Conservation (phyloP, 2,888 invertebrate species). For the Himalopsyche tibetana region DNA sequence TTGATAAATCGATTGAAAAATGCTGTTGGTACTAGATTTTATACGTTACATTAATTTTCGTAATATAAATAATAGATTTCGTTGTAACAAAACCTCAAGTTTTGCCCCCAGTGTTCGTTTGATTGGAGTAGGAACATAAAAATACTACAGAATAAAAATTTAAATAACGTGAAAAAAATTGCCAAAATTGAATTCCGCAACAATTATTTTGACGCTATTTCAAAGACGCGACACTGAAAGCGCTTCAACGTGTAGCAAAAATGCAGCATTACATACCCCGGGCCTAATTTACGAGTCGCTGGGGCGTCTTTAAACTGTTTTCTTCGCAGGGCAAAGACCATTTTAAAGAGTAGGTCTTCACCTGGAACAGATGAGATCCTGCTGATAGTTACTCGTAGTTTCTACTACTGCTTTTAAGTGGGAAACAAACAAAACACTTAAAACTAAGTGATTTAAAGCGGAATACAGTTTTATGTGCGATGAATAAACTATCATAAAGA, state of each 20-base stretch:
- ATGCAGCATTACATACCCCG: constrained; percentile 17
- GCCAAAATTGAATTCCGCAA: neutral
- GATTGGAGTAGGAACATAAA: too few relatives aligned
- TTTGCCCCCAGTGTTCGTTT: too few relatives aligned
- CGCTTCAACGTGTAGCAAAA: neutral
- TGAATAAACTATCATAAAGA: constrained; percentile 26
- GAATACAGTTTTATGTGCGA: constrained; percentile 7
- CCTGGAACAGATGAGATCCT: constrained; percentile 49
- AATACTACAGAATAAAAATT: too few relatives aligned
- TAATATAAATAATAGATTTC: too few relatives aligned
- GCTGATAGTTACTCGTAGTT: constrained; percentile 26
- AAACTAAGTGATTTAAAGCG: constrained; percentile 29
- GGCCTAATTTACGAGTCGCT: constrained; percentile 50
- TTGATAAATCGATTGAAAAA: neutral
- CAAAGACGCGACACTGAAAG: constrained; percentile 14
- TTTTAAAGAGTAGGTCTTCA: constrained; percentile 43
- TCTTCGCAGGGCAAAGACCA: constrained; percentile 35
- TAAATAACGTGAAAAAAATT: too few relatives aligned
- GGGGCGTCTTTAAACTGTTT: constrained; percentile 54
- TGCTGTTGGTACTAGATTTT: too few relatives aligned
- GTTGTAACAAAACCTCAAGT: too few relatives aligned
- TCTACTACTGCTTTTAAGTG: constrained; percentile 25
- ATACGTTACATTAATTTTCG: too few relatives aligned
- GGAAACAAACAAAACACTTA: constrained; percentile 26
- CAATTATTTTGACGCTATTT: constrained; percentile 13